These are phyloP conservation scores for Laothoe populi DNA, from an alignment of 2,888 invertebrate species.

Conservation along the genomic window DNA sequence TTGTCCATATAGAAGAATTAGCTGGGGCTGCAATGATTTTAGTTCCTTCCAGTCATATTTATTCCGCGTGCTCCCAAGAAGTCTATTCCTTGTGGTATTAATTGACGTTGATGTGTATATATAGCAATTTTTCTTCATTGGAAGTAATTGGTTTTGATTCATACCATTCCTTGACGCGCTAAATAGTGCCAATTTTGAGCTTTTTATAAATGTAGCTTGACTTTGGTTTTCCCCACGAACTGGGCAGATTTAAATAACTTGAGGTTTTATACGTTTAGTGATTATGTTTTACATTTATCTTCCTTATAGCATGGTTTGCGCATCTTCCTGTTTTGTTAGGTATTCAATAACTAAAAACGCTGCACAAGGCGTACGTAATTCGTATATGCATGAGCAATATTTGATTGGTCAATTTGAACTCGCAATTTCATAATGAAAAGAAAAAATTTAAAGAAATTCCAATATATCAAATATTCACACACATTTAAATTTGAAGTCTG, in stretches of 20 bases:
- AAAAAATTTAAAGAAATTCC: neutral
- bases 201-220: conserved; percentile 6
- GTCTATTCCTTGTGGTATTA: conserved; percentile 34
- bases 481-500: no score
- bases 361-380: no score
- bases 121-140: conserved; percentile 51
- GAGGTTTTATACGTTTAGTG: no score
- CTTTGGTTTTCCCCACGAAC: conserved; percentile 7
- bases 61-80: conserved; percentile 12
- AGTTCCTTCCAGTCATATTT: conserved; percentile 30
- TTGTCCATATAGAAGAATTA: neutral
- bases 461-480: no score
- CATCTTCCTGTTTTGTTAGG: conserved; percentile 5
- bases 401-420: neutral
- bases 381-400: neutral
- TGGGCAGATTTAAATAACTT: neutral
- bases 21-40: neutral
- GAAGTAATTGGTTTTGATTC: conserved; percentile 50
- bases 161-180: conserved; percentile 23
- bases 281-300: neutral
- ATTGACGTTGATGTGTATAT: conserved; percentile 35
- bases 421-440: neutral
- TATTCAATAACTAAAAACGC: neutral
- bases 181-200: conserved; percentile 22
- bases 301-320: neutral